A percentile compares a stretch with the other conserved stretches of the same genome.
phyloP scores from a whole-genome alignment of 2,888 invertebrate genomes.

The Trichogramma evanescens region DNA sequence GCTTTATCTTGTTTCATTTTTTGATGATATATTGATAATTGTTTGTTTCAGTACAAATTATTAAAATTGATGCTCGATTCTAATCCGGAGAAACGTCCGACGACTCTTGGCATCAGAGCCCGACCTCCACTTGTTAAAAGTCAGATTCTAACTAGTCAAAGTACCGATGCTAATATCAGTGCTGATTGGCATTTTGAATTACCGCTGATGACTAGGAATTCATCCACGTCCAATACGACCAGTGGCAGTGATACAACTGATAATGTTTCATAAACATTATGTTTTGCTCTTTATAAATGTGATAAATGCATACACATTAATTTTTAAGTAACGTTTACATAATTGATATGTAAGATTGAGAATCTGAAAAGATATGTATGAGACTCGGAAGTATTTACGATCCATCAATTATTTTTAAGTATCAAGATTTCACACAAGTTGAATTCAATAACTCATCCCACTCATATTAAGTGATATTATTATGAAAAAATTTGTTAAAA shows the following conservation, averaged over 20 bases:
- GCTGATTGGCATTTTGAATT: conserved; percentile 53
- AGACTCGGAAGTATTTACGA: too few relatives aligned
- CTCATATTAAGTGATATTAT: too few relatives aligned
- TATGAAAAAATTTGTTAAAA: too few relatives aligned
- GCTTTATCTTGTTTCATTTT: neutral
- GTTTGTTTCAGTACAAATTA: conserved; percentile 58
- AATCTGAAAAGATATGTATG: too few relatives aligned
- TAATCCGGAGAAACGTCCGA: conserved; percentile 67
- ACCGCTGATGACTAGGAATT: conserved; percentile 43
- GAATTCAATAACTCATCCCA: too few relatives aligned
- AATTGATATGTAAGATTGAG: too few relatives aligned
- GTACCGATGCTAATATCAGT: conserved; percentile 37
- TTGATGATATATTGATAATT: neutral
- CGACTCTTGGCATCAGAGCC: conserved; percentile 64
- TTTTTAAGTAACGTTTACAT: too few relatives aligned
- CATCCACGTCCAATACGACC: conserved; percentile 33
- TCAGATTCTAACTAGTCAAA: conserved; percentile 37
- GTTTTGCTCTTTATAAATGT: conserved; percentile 16
- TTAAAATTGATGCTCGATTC: conserved; percentile 71
- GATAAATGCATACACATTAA: conserved; percentile 1
- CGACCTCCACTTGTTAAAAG: conserved; percentile 52
- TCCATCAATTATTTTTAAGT: too few relatives aligned
- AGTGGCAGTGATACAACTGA: conserved; percentile 33
- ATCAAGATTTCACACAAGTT: too few relatives aligned
- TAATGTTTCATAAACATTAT: conserved; percentile 11